phyloP scores from a whole-genome alignment of 2,888 invertebrate species.

The Hyposoter dolosus region DNA sequence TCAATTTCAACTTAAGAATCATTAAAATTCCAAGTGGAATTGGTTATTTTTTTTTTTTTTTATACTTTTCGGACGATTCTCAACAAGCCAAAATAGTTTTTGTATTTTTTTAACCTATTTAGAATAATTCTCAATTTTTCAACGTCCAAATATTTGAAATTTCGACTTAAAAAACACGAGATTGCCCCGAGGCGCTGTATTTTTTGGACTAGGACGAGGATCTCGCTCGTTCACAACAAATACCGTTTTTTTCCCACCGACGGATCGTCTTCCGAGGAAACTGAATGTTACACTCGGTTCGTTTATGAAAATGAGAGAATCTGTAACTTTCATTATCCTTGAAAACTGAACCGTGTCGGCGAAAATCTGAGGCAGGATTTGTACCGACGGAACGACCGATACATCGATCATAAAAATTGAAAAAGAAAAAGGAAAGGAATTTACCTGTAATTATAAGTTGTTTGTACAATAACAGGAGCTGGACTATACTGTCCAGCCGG shows the following conservation, averaged over 20 bases:
- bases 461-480: conserved; percentile 88
- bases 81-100: background rate
- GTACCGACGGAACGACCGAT: too few relatives aligned
- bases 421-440: background rate
- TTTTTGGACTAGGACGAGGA: too few relatives aligned
- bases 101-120: background rate
- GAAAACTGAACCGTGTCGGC: too few relatives aligned
- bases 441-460: conserved; percentile 87
- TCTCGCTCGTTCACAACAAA: too few relatives aligned
- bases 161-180: background rate
- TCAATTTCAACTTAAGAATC: background rate
- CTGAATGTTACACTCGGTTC: too few relatives aligned
- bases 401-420: background rate
- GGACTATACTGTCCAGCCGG: conserved; percentile 87
- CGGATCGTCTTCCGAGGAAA: too few relatives aligned
- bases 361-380: too few relatives aligned
- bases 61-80: background rate
- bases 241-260: too few relatives aligned
- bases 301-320: too few relatives aligned
- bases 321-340: too few relatives aligned
- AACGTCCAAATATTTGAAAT: background rate
- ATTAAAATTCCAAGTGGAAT: background rate
- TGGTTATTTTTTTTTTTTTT: background rate
- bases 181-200: too few relatives aligned
- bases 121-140: background rate